Conservation (phyloP, 2,888 invertebrate species). For the Didymodactylos carnosus region DNA sequence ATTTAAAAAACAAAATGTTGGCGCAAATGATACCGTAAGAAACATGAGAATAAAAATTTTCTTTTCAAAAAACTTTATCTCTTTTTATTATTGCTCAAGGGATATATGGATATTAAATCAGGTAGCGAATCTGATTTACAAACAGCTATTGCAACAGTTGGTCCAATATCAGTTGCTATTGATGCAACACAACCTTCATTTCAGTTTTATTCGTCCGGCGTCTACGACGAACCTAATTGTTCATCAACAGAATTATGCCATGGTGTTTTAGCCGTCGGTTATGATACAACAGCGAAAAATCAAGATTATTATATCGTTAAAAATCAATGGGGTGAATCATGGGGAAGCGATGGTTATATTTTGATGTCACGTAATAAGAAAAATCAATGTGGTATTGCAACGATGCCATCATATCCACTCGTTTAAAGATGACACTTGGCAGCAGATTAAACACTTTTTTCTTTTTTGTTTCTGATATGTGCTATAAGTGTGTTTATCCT, state of each 20-base stretch:
- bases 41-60: no score
- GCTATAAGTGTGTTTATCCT: no score
- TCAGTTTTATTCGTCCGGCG: constrained; percentile 5
- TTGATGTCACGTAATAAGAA: no score
- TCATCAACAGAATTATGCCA: background rate
- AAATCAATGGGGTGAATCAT: constrained; percentile 4
- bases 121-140: background rate
- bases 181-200: background rate
- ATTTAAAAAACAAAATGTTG: no score
- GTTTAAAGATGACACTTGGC: no score
- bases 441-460: no score
- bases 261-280: constrained; percentile 3
- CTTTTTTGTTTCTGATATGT: no score
- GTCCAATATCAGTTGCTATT: constrained; percentile 4
- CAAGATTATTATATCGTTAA: constrained; percentile 2
- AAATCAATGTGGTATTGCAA: no score
- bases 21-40: no score
- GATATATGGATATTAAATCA: background rate
- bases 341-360: constrained; percentile 4
- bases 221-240: background rate
- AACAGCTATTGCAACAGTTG: background rate
- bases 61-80: no score
- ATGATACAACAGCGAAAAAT: background rate
- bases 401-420: no score
- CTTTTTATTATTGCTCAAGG: no score